Percentiles rank a stretch among this genome's conserved stretches.
These are phyloP conservation scores for Clarias pachynema DNA, from an alignment of 2,797 vertebrate genomes.

Conservation along the genomic window DNA sequence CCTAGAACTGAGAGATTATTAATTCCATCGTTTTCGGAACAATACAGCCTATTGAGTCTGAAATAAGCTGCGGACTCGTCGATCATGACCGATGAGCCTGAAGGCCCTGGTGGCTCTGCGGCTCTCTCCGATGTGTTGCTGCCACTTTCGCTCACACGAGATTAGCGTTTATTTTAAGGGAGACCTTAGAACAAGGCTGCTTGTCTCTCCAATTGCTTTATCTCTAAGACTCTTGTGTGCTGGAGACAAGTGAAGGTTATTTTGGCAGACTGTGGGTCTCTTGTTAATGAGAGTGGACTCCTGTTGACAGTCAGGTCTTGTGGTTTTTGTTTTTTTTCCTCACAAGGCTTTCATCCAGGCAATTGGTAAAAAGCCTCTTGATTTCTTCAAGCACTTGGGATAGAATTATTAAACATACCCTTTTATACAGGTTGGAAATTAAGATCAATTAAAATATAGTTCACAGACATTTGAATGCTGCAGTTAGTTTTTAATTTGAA, in stretches of 20 bases:
- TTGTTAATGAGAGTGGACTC: constrained; percentile 73
- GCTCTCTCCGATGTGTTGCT: constrained; percentile 51
- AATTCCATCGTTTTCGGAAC: constrained; percentile 40
- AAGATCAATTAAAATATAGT: neutral
- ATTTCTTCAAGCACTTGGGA: constrained; percentile 12
- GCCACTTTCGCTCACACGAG: constrained; percentile 38
- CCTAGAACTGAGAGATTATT: constrained; percentile 35
- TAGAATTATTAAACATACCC: neutral
- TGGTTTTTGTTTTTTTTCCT: neutral
- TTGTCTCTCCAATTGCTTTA: constrained; percentile 59
- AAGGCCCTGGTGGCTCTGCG: constrained; percentile 17
- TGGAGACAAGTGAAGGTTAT: constrained; percentile 71
- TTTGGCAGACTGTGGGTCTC: constrained; percentile 66
- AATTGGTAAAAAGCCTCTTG: constrained; percentile 37
- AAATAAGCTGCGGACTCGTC: constrained; percentile 32
- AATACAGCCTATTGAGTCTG: constrained; percentile 38
- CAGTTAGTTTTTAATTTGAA: neutral
- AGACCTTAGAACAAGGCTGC: constrained; percentile 36
- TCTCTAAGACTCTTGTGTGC: constrained; percentile 61
- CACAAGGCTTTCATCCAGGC: constrained; percentile 23
- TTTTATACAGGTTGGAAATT: neutral
- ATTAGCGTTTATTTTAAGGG: constrained; percentile 59
- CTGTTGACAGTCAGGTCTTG: constrained; percentile 54
- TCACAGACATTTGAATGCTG: neutral
- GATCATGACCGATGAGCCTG: constrained; percentile 12